Evolutionary conservation across 1,140 invertebrate genomes (phyloP), one percentile per base, ranked within the genome.

Genomic region (Dolichoris vasculosae): DNA sequence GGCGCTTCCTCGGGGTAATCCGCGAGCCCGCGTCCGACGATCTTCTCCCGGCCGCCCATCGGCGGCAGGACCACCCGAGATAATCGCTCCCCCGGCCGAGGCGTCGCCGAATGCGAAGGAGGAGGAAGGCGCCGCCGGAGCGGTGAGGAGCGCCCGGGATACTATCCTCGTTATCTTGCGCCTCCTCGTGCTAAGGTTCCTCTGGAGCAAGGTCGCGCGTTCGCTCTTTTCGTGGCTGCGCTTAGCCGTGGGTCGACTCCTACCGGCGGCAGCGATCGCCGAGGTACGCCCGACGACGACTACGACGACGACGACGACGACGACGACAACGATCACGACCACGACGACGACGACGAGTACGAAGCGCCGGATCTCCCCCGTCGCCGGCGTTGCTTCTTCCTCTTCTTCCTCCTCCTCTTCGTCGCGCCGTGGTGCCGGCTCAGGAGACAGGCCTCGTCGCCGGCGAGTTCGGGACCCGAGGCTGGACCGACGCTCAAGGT

Each of bases 401-500:
- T n/a, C n/a, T n/a, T n/a, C n/a, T n/a, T n/a, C n/a, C n/a, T 1
- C 51, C 43, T 32, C 51, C 48, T 2, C 23, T 17, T 59, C 55
- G 55, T 59, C 20, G 20, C 23, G 23, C 23, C 55, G 55, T 59
- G 55, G 55, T 59, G 55, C 23, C 69, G 69, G 35, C 17, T 13
- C 17, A 38, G 35, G 69, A 26, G 69, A 38, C 69, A 35, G 40
- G 17, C 40, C 20, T n/a, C 75, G n/a, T 32, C 79, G 63, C 20
- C 11, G 46, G 38, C 38, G 15, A 63, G 38, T 20, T 30, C 78
- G 38, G 32, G 11, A 76, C 59, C 23, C 63, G 71, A 88, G 92
- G 90, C 90, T 92, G 91, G 91, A 91, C 88, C 91, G 88, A 87
- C 89, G 88, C 88, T 87, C 89, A 89, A 91, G 91, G 91, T 92